Base-by-base conservation (phyloP, 2,113 vertebrate genomes). In the Salvelinus fontinalis region DNA sequence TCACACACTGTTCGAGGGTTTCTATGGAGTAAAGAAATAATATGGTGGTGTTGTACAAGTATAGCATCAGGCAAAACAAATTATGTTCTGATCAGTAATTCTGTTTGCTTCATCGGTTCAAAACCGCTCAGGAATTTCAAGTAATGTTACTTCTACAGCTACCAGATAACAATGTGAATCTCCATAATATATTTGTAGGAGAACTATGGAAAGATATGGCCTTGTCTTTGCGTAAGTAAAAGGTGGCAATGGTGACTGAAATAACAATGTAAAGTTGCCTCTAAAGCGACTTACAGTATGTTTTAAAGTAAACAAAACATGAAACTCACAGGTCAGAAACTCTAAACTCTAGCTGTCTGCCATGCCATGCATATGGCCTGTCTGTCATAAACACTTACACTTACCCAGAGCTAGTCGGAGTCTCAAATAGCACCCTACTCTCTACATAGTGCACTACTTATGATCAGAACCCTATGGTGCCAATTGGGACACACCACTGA, bases 251-350 rank as follows among this genome's bases (percentile, higher is more conserved):
- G 54, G 18, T 14, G 54, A 57, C 16, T 57, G 54, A 57, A 14
- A 44, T 12, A 44, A 44, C 9, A 3, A 44, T 44, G 39, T 44
- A 44, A 44, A 9, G 39, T 9, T 44, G 6, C 7, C 34, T 39
- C 7, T 8, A 39, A 39, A 39, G 34, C 8, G 0, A 34, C 7
- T 2, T 39, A 44, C 34, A 9, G 39, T 44, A 3, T 3, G 9
- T 11, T 44, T 44, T 44, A 57, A 20, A 18, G 54, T 57, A 57
- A 57, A 57, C 39, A 44, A 11, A 44, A 2, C 16, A 26, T 29
- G 9, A 66, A 66, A 29, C 6, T 44, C 39, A 11, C 26, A 84
- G 44, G 67, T 49, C 76, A 75, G 12, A 83, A 79, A 70, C 51
- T 74, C 71, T 71, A 16, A 57, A 69, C 59, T 75, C 20, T 48